Evolutionary conservation across 2,797 vertebrate genomes (phyloP).

Genomic region (Fistularia tabacaria): DNA sequence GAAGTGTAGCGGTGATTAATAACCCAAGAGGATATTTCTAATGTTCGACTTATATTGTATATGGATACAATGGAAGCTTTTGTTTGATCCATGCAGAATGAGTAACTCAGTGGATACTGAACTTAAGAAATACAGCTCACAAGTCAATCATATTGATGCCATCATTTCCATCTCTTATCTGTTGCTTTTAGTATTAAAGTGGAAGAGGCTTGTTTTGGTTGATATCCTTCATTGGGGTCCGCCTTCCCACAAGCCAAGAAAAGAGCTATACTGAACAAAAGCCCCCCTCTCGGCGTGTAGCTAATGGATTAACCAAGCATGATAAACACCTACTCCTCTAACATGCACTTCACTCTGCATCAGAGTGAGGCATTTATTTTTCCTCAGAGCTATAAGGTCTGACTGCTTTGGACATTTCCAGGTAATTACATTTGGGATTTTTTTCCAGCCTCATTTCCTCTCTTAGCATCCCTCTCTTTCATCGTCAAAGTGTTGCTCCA

Average conservation of each 20-base stretch:
- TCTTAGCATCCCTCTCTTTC: slow-evolving; percentile 20
- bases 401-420: slow-evolving; percentile 6
- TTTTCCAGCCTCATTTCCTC: background rate
- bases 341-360: slow-evolving; percentile 29
- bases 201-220: slow-evolving; percentile 8
- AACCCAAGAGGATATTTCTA: slow-evolving; percentile 15
- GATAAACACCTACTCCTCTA: slow-evolving; percentile 48
- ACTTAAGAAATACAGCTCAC: slow-evolving; percentile 1
- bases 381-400: slow-evolving; percentile 1
- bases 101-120: background rate
- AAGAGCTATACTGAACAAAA: slow-evolving; percentile 65
- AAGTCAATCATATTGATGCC: background rate
- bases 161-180: background rate
- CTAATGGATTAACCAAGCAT: slow-evolving; percentile 71
- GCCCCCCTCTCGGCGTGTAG: slow-evolving; percentile 54
- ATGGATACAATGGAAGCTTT: background rate
- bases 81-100: slow-evolving; percentile 12
- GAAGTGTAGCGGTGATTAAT: slow-evolving; percentile 12
- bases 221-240: slow-evolving; percentile 18
- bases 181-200: slow-evolving; percentile 17
- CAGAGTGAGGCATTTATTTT: slow-evolving; percentile 19
- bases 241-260: slow-evolving; percentile 29
- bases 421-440: slow-evolving; percentile 14
- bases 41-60: slow-evolving; percentile 6
- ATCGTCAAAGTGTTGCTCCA: slow-evolving; percentile 47